Evolutionary conservation across 2,113 vertebrate species (phyloP).

Genomic region (Dinomys branickii): DNA sequence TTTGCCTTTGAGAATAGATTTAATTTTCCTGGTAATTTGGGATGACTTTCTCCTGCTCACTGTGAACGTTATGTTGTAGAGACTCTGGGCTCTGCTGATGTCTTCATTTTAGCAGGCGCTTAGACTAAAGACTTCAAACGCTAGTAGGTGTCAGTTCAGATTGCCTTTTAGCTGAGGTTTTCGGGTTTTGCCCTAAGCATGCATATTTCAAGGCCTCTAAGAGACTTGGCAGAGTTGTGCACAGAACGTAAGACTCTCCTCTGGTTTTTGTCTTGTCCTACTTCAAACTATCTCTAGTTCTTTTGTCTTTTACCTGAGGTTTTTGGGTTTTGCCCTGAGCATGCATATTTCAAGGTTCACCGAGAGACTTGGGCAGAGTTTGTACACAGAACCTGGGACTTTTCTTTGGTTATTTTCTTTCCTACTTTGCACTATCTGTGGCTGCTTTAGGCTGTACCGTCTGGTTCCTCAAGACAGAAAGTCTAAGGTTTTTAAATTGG

Average conservation of each 20-base stretch:
- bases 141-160: neutral
- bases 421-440: neutral
- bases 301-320: no score
- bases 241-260: neutral
- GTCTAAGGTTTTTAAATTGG: neutral
- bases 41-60: neutral
- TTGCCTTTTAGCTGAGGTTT: neutral
- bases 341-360: neutral
- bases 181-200: neutral
- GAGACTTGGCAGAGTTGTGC: neutral
- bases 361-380: neutral
- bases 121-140: neutral
- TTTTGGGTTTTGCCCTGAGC: neutral
- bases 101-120: neutral
- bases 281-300: neutral
- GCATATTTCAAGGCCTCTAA: neutral
- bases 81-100: neutral
- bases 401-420: neutral
- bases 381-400: neutral
- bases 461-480: neutral
- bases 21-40: slow-evolving; percentile 37
- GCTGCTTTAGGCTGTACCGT: neutral
- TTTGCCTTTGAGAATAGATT: neutral
- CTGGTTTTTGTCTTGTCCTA: neutral
- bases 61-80: neutral